These are phyloP conservation scores for Toxotes jaculatrix DNA, from an alignment of 2,113 vertebrate genomes.

Conservation along the genomic window DNA sequence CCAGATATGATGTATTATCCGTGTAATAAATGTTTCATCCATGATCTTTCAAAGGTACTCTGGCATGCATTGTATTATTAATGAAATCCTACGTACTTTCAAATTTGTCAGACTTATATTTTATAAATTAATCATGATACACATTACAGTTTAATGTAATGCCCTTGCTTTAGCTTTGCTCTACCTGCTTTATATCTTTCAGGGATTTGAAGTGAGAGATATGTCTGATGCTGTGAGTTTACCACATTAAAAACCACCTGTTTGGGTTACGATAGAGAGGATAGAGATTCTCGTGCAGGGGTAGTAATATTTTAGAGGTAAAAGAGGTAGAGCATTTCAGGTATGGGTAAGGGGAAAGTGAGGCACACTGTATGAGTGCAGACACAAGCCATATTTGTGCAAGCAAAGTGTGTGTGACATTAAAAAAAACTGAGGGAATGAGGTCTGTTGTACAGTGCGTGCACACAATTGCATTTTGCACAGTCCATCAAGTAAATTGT, in stretches of 20 bases:
- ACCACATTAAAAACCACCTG: neutral
- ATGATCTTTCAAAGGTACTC: neutral
- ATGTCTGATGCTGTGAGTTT: neutral
- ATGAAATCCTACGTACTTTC: conserved; percentile 13
- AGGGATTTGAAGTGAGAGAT: neutral
- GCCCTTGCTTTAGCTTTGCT: neutral
- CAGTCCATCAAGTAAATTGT: conserved; percentile 49
- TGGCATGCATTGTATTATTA: conserved; percentile 20
- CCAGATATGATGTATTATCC: neutral
- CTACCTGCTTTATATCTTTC: neutral
- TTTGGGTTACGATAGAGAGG: neutral
- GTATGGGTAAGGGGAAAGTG: neutral
- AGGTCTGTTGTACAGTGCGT: conserved; percentile 11
- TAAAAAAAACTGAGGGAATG: conserved; percentile 11
- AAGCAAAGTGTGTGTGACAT: conserved; percentile 31
- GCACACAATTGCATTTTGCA: conserved; percentile 29
- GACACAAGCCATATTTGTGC: neutral
- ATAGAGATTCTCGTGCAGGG: neutral
- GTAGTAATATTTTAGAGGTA: neutral
- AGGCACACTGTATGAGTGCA: neutral
- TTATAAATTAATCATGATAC: conserved; percentile 3
- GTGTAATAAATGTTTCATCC: conserved; percentile 7
- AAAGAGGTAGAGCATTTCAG: conserved; percentile 3
- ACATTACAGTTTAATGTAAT: neutral
- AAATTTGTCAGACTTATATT: neutral